phyloP scores from a whole-genome alignment of 1,140 invertebrate species.

The Rhagoletis pomonella region DNA sequence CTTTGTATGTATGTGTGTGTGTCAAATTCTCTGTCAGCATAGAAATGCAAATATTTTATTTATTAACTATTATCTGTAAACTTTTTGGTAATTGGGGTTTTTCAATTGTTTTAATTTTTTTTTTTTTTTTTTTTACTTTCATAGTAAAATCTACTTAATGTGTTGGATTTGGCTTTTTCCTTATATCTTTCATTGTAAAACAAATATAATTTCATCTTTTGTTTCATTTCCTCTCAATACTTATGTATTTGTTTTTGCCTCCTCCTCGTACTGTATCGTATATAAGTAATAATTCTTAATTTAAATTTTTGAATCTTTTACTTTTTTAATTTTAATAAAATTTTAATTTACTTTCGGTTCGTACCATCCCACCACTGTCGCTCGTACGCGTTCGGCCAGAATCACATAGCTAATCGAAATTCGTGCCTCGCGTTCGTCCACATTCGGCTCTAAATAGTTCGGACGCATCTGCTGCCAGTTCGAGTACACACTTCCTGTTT shows the following conservation, averaged over 20 bases:
- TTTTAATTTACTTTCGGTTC: constrained; percentile 22
- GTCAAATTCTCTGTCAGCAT: constrained; percentile 10
- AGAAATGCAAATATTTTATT: constrained; percentile 49
- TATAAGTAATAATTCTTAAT: constrained; percentile 49
- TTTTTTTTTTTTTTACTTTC: background rate
- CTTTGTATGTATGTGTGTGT: background rate
- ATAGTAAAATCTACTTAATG: background rate
- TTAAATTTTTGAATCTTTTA: constrained; percentile 19
- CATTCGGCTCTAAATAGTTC: background rate
- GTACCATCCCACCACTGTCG: too few species aligned
- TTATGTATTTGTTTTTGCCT: constrained; percentile 5
- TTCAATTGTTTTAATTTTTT: constrained; percentile 18
- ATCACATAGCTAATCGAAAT: too few species aligned
- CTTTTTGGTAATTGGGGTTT: background rate
- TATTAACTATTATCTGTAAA: constrained; percentile 29
- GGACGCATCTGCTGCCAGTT: background rate
- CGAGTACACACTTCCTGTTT: background rate
- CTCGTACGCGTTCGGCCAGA: too few species aligned
- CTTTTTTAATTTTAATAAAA: constrained; percentile 50
- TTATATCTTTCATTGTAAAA: constrained; percentile 14
- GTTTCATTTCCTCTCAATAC: background rate
- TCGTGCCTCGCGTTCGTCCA: background rate
- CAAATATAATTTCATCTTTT: constrained; percentile 13
- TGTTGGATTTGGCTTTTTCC: constrained; percentile 26
- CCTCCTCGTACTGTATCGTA: constrained; percentile 1